Base-by-base conservation (phyloP, 2,888 invertebrate species). In the Amblyjoppa fuscipennis region DNA sequence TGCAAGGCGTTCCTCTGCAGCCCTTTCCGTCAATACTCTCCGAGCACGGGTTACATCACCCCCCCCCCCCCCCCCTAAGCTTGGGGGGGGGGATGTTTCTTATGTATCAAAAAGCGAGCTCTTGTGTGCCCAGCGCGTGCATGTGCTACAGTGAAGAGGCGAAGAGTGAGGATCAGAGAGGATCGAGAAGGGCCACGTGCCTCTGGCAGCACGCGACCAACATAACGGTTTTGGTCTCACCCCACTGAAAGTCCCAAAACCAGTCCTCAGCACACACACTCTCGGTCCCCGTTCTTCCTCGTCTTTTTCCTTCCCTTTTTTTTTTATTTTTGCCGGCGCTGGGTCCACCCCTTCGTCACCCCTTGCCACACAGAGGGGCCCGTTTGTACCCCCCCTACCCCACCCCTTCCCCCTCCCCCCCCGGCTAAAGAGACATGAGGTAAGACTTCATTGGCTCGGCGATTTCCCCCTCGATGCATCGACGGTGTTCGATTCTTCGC, bases 211-310 rank as follows among this genome's bases (percentile, higher is more conserved):
- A 93, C 93, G 93, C 93, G 93, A 93, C 93, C 91, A 90, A 92
- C 92, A 93, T 93, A 93, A 93, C 93, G 93, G 93, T 93, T 93
- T 93, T 91, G 90, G 90, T 77, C 92, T 92, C 92, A 91, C 92
- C 92, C 92, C 91, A 91, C 61, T n/a, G 87, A 88, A 59, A 69
- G 83, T 80, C 78, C 86, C 88, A 91, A 92, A 92, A 93, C 92
- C 92, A 93, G 92, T 93, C 92, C 93, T 92, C 91, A 92, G 92
- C 92, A 91, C 93, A 91, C 28, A 7, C 31, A 11, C 64, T 74
- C 71, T 80, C 75, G 64, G 61, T 73, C 56, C 74, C 71, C 68
- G 38, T 81, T 75, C 81, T 59, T 56, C 41, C 77, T 76, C 64
- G 28, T 53, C 75, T 25, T 68, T 73, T 64, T 78, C 69, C 59